These are phyloP conservation scores for Poicephalus meyeri DNA, from an alignment of 2,113 vertebrate genomes.

Conservation along the genomic window DNA sequence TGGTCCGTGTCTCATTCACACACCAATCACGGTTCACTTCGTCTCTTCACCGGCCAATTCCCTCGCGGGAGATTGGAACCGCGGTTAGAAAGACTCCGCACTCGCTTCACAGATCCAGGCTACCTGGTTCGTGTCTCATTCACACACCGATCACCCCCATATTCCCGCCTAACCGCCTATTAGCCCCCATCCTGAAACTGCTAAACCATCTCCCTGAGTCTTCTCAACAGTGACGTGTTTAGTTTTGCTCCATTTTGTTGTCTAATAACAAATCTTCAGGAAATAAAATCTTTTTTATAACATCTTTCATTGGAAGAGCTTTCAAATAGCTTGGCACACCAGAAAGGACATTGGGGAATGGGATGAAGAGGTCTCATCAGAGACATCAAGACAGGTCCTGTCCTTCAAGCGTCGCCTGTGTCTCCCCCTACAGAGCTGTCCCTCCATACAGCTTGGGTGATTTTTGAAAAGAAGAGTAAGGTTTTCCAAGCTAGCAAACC, in stretches of 20 bases:
- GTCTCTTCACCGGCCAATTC: too few relatives aligned
- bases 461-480: neutral
- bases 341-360: neutral
- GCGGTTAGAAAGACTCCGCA: too few relatives aligned
- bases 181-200: neutral
- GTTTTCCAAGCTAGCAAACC: neutral
- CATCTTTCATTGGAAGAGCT: neutral
- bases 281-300: neutral
- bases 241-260: neutral
- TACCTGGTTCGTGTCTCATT: too few relatives aligned
- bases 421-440: neutral
- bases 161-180: too few relatives aligned
- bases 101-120: too few relatives aligned
- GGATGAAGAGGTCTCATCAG: neutral
- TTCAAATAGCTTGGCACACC: neutral
- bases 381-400: neutral
- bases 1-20: too few relatives aligned
- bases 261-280: neutral
- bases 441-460: neutral
- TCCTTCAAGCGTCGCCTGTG: neutral
- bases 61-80: too few relatives aligned
- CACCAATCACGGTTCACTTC: too few relatives aligned
- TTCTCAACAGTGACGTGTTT: neutral
- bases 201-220: neutral
- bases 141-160: too few relatives aligned